Evolutionary conservation across 1,140 invertebrate genomes (phyloP).

Genomic region (Pogonognathellus flavescens): DNA sequence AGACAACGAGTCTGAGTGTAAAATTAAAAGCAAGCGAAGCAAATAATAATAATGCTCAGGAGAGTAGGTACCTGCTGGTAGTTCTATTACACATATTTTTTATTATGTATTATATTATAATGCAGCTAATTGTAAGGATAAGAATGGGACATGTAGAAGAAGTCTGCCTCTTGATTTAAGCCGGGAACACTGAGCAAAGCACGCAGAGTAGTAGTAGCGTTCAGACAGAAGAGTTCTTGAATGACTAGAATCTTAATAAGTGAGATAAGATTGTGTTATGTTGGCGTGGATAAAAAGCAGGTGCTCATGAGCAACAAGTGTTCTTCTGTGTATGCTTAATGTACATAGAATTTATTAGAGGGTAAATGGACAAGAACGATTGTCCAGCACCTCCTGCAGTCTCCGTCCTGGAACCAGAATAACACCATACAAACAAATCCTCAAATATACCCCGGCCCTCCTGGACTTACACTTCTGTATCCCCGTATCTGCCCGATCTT

Average conservation of each 20-base stretch:
- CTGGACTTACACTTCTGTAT: not conserved
- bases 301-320: slow-evolving; percentile 33
- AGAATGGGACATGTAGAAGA: not conserved
- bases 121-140: not conserved
- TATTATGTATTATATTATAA: not conserved
- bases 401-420: not conserved
- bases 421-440: not conserved
- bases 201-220: not conserved
- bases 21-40: not conserved
- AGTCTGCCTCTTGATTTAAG: too few relatives aligned
- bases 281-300: slow-evolving; percentile 6
- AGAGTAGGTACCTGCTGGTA: not conserved
- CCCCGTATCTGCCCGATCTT: not conserved
- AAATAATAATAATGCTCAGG: too few relatives aligned
- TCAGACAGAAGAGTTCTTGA: not conserved
- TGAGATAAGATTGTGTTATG: not conserved
- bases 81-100: not conserved
- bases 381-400: slow-evolving; percentile 28
- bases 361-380: not conserved
- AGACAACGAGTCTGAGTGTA: not conserved
- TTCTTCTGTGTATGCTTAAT: not conserved
- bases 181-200: too few relatives aligned
- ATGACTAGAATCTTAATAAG: too few relatives aligned
- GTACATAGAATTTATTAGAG: not conserved
- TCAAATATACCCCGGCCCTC: not conserved